Evolutionary conservation across 2,888 invertebrate species (phyloP), one percentile per base, ranked within the genome.

Genomic region (Lordiphosa fenestrarum): DNA sequence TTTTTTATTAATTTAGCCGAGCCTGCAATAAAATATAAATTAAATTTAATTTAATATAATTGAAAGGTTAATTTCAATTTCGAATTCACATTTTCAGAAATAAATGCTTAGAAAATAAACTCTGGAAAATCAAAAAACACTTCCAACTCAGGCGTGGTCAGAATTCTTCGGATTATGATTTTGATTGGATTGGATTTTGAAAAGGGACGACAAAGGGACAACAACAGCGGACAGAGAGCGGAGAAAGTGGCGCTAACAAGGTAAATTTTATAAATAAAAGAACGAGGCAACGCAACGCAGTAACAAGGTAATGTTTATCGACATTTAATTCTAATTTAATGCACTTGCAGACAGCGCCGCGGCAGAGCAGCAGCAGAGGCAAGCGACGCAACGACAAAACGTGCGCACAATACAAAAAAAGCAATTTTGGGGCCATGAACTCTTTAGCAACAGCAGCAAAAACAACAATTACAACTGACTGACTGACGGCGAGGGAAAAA

Each of bases 341-440:
- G 38, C 48, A 50, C 46, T 61, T 63, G 59, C 58, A 66, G 65
- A 33, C 40, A 33, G 13, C 13, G 30, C 37, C 13, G n/a, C 5
- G n/a, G 21, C 52, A 53, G 39, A 47, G 55, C 9, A 30, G 39
- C 41, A 42, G 47, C 44, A 47, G 10, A 15, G 41, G 15, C 25
- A 47, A 25, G n/a, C 25, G 30, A 25, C 69, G 74, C 69, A 75
- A 67, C 66, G 50, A 40, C 46, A 23, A 47, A 64, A 73, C 76
- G 76, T 77, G 76, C 50, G 41, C 72, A 62, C 59, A 69, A 77
- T 81, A 72, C 52, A 38, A 67, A 77, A 42, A 69, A 21, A 53
- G 48, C 44, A 62, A 57, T 69, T 70, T 71, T 55, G 64, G 67
- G 68, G 74, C 81, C 82, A 77, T 77, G 74, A 73, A 69, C 63